Percentiles rank a stretch among this genome's conserved stretches.
These are phyloP conservation scores for Polypterus bichir DNA, from an alignment of 2,113 vertebrate genomes.

Conservation along the genomic window DNA sequence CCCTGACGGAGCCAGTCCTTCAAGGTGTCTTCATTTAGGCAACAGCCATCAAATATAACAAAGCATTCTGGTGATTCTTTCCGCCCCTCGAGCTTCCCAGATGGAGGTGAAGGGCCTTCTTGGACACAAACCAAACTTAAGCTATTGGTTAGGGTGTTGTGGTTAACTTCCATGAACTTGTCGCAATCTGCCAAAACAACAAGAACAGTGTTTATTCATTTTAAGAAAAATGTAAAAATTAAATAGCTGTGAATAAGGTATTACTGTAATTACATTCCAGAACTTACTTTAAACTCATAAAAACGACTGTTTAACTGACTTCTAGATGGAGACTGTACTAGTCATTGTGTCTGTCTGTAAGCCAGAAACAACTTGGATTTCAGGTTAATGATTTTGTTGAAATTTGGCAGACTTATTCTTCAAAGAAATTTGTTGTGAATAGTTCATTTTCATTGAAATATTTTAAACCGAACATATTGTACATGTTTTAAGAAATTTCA, in stretches of 20 bases:
- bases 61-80: constrained; percentile 44
- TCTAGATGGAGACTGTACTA: no score
- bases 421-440: no score
- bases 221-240: not conserved
- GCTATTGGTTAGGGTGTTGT: constrained; percentile 62
- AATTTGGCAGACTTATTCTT: no score
- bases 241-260: not conserved
- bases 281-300: no score
- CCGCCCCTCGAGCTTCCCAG: constrained; percentile 25
- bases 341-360: no score
- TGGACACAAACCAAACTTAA: constrained; percentile 55
- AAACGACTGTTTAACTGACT: no score
- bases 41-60: constrained; percentile 74
- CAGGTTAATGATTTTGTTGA: no score
- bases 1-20: constrained; percentile 87
- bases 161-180: constrained; percentile 67
- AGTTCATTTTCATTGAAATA: no score
- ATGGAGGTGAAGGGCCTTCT: constrained; percentile 36
- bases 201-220: not conserved
- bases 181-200: constrained; percentile 59
- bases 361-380: no score
- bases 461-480: no score
- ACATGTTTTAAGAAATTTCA: no score
- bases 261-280: no score
- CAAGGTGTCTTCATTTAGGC: constrained; percentile 69